Evolutionary conservation across 2,113 vertebrate species (phyloP).

Genomic region (Zootoca vivipara): DNA sequence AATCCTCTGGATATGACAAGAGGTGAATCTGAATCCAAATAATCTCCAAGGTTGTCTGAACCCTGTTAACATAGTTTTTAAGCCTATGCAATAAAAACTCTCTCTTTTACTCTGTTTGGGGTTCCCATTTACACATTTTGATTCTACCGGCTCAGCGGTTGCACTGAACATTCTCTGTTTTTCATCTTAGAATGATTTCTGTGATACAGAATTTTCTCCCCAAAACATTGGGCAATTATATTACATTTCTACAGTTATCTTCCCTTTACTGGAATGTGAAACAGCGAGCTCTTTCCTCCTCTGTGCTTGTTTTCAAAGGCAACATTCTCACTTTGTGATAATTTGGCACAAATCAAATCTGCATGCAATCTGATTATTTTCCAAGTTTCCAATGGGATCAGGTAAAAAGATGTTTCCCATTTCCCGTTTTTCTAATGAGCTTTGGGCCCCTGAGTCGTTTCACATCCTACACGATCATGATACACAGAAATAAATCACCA

Average conservation of each 20-base stretch:
- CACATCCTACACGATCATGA: background rate
- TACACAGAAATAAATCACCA: slow-evolving; percentile 31
- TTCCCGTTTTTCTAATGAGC: slow-evolving; percentile 12
- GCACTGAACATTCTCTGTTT: background rate
- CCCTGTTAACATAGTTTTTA: background rate
- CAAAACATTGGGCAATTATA: background rate
- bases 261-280: background rate
- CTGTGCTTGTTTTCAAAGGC: background rate
- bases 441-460: background rate
- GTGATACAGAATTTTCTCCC: background rate
- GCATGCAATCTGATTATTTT: slow-evolving; percentile 14
- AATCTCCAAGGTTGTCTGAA: background rate
- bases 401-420: slow-evolving; percentile 18
- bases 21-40: background rate
- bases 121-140: background rate
- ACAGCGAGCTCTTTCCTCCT: background rate
- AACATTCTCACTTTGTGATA: background rate
- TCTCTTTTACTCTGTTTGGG: background rate
- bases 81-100: background rate
- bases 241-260: background rate
- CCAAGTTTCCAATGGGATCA: background rate
- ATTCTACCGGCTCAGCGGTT: rapidly evolving
- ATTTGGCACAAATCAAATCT: background rate
- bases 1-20: background rate
- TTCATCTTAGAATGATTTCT: background rate